Base-by-base conservation (phyloP, 2,888 invertebrate genomes). In the Chloromyia formosa region DNA sequence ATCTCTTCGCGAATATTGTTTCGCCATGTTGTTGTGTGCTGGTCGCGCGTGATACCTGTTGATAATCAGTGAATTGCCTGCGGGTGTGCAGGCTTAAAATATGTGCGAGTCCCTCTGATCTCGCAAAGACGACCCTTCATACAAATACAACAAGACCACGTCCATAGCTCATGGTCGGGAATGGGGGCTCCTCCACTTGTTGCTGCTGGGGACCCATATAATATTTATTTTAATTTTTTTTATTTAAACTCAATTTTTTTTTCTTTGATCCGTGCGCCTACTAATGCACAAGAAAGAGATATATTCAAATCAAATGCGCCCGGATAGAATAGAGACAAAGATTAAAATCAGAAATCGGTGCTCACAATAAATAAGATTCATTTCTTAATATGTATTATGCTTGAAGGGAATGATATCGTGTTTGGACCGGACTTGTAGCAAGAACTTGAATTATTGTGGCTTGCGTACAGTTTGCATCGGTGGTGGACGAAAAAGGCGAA, bases 321-420 rank as follows among this genome's bases (percentile, higher is more conserved):
- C 16, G 14, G 61, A n/a, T n/a, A 61, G 61, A 64, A 45, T 45
- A 42, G 64, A 64, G 69, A 69, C 69, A 54, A 27, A 69, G 54
- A 49, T 49, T 27, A 69, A 69, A 56, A 69, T 69, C 35, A 27
- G 35, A 69, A n/a, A 69, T 69, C 69, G 54, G 69, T 56, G 54
- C n/a, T n/a, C 69, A 69, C 69, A 27, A 69, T 69, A 69, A 69
- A 69, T 69, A 54, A 69, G 69, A 69, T 69, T 27, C 69, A 69
- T 69, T 69, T 69, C 69, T 69, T 69, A 69, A 69, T 69, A 69
- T 69, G n/a, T n/a, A n/a, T n/a, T n/a, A n/a, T n/a, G 69, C 54
- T 69, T 69, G 53, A 53, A 69, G 35, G 69, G 69, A 54, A 58
- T n/a, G n/a, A 54, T 69, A 69, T 69, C 54, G 69, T 54, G 35